Conservation (phyloP, 1,140 invertebrate species). For the Ruditapes philippinarum region DNA sequence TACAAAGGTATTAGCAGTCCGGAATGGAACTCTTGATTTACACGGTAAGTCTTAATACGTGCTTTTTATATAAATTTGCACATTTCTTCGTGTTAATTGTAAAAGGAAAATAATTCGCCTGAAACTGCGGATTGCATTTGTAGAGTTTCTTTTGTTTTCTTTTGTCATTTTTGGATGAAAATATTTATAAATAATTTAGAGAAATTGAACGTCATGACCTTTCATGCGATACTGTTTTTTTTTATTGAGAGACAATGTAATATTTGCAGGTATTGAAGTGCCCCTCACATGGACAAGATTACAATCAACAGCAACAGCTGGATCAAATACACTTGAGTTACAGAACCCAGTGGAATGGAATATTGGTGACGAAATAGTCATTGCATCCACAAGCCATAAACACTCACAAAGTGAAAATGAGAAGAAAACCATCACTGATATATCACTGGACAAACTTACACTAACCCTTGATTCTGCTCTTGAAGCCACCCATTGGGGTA, state of each 20-base stretch:
- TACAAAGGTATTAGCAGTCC: constrained; percentile 82
- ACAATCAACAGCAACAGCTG: constrained; percentile 74
- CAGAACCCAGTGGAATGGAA: constrained; percentile 80
- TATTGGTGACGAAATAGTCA: constrained; percentile 83
- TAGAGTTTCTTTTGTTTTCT: too few relatives aligned
- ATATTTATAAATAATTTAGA: too few relatives aligned
- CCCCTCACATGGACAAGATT: constrained; percentile 82
- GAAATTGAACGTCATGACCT: too few relatives aligned
- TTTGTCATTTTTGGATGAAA: too few relatives aligned
- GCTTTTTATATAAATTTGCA: too few relatives aligned
- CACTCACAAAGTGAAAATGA: constrained; percentile 83
- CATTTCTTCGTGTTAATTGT: too few relatives aligned
- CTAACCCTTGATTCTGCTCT: constrained; percentile 77
- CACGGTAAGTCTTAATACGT: constrained; percentile 80
- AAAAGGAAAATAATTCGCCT: too few relatives aligned
- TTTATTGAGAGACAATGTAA: too few relatives aligned
- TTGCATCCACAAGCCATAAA: constrained; percentile 83
- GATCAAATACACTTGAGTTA: constrained; percentile 71
- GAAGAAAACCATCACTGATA: constrained; percentile 72
- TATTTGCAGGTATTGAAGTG: constrained; percentile 60
- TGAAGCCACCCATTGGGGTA: constrained; percentile 73
- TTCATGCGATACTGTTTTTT: too few relatives aligned
- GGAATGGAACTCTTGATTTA: constrained; percentile 83
- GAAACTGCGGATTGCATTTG: too few relatives aligned
- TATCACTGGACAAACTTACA: constrained; percentile 75